A percentile compares a stretch with the other conserved stretches of the same genome.
phyloP scores from a whole-genome alignment of 2,888 invertebrate genomes.

The Agrochola litura region DNA sequence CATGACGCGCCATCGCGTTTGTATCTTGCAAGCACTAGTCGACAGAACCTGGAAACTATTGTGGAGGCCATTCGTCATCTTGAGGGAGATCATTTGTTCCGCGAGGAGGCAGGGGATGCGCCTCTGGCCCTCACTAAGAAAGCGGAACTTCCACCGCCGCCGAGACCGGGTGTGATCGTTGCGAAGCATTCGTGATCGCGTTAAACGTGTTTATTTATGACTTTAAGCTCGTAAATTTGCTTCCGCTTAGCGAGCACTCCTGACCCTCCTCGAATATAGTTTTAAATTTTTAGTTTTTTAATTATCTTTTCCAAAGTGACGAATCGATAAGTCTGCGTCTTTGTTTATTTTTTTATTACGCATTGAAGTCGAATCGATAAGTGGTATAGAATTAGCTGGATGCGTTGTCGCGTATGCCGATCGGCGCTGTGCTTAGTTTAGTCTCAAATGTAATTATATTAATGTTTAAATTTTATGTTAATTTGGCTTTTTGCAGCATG shows the following conservation, averaged over 20 bases:
- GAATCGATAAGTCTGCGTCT: conserved; percentile 89
- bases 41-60: conserved; percentile 99
- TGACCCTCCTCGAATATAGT: conserved; percentile 89
- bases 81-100: conserved; percentile 98
- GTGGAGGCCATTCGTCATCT: conserved; percentile 99
- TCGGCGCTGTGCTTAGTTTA: conserved; percentile 87
- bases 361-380: conserved; percentile 80
- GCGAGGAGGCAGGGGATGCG: conserved; percentile 92
- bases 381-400: conserved; percentile 78
- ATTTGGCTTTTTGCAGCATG: conserved; percentile 78
- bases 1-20: conserved; percentile 84
- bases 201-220: conserved; percentile 73
- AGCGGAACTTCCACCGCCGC: conserved; percentile 89
- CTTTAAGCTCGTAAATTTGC: conserved; percentile 76
- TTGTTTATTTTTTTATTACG: conserved; percentile 82
- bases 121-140: conserved; percentile 91
- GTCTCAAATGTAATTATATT: conserved; percentile 86
- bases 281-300: conserved; percentile 87
- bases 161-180: conserved; percentile 97
- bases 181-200: conserved; percentile 95
- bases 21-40: conserved; percentile 92
- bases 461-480: conserved; percentile 78
- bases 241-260: conserved; percentile 81
- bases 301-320: conserved; percentile 89
- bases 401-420: conserved; percentile 80